These are phyloP conservation scores for Chionis minor DNA, from an alignment of 2,113 vertebrate genomes.

Conservation along the genomic window DNA sequence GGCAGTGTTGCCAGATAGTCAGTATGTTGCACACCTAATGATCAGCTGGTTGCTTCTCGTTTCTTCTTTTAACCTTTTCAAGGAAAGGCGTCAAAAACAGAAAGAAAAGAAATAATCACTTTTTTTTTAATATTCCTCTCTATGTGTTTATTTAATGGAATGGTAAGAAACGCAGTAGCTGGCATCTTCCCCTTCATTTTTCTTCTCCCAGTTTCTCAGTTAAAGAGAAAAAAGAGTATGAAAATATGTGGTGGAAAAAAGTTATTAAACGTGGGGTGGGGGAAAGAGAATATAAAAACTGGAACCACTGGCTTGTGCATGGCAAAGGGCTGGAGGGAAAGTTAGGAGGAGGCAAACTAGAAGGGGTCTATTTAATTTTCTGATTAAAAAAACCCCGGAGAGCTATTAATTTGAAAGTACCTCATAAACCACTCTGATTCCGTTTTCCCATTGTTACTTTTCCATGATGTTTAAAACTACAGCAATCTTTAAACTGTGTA, in stretches of 20 bases:
- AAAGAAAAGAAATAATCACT: not conserved
- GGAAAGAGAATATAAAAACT: not conserved
- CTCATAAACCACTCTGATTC: not conserved
- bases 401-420: not conserved
- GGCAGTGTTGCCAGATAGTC: not conserved
- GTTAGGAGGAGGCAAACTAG: not conserved
- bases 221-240: not conserved
- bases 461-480: not conserved
- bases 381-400: not conserved
- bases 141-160: not conserved
- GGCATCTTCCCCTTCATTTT: not conserved
- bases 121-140: not conserved
- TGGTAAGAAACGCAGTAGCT: not conserved
- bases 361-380: not conserved
- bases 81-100: not conserved
- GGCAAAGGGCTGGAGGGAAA: not conserved
- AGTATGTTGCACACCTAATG: not conserved
- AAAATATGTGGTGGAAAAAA: not conserved
- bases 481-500: not conserved
- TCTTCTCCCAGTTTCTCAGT: not conserved
- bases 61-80: not conserved
- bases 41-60: not conserved
- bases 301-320: not conserved
- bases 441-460: not conserved
- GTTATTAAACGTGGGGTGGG: not conserved